Evolutionary conservation across 2,888 invertebrate species (phyloP).

Genomic region (Helobdella robusta): DNA sequence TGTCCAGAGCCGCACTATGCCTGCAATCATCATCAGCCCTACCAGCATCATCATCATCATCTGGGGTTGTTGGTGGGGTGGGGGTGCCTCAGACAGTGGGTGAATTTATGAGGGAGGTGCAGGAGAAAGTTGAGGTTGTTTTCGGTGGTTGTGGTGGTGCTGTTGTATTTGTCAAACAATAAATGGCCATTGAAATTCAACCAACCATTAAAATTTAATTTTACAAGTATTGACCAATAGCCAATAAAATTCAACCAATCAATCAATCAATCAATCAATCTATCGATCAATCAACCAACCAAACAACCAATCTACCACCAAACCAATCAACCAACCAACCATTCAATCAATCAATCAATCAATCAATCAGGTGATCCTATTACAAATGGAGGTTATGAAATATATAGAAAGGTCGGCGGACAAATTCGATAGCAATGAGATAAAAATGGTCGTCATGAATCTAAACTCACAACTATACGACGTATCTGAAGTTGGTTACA

Average conservation of each 20-base stretch:
- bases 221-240: too few species aligned
- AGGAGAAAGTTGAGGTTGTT: constrained; percentile 84
- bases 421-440: too few species aligned
- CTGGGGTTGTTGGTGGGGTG: too few species aligned
- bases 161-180: too few species aligned
- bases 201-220: too few species aligned
- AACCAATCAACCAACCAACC: not conserved
- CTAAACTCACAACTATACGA: constrained; percentile 74
- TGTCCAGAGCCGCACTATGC: constrained; percentile 87
- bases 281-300: too few species aligned
- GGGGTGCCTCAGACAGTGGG: constrained; percentile 59
- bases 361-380: constrained; percentile 46
- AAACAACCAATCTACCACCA: too few species aligned
- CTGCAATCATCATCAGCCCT: constrained; percentile 75
- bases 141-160: too few species aligned
- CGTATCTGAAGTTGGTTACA: constrained; percentile 65
- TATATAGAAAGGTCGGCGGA: constrained; percentile 56
- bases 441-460: constrained; percentile 57
- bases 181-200: too few species aligned
- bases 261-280: too few species aligned
- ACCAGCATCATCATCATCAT: too few species aligned
- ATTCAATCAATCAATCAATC: not conserved
- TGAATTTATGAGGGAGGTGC: constrained; percentile 73
- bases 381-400: constrained; percentile 57
- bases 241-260: too few species aligned